Percentiles rank a stretch among this genome's conserved stretches.
These are phyloP conservation scores for Caenorhabditis sinica DNA, from an alignment of 2,888 invertebrate species.

Conservation along the genomic window DNA sequence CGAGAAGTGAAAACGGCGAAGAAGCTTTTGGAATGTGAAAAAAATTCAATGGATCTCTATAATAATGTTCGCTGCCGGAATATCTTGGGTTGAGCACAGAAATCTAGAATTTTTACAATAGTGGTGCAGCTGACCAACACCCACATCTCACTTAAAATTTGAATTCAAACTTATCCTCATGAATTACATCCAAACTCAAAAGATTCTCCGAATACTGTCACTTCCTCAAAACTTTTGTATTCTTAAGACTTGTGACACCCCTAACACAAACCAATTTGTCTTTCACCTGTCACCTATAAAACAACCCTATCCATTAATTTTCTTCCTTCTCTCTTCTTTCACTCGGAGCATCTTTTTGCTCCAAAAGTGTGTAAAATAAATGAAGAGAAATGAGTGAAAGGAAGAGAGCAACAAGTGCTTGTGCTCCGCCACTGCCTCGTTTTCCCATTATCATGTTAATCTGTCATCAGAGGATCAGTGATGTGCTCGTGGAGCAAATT, in stretches of 20 bases:
- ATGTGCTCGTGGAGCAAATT: slow-evolving; percentile 27
- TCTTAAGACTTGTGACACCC: background rate
- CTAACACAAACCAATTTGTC: slow-evolving; percentile 45
- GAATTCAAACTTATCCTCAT: no score
- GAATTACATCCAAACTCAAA: background rate
- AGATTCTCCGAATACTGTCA: background rate
- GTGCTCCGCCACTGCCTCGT: background rate
- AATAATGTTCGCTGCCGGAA: no score
- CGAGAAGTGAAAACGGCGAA: background rate
- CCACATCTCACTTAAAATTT: no score
- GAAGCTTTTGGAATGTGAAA: background rate
- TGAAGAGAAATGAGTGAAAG: slow-evolving; percentile 35
- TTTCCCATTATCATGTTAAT: slow-evolving; percentile 56
- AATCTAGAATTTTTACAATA: no score
- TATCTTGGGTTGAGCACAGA: background rate
- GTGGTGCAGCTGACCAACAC: no score
- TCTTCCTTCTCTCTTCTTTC: background rate
- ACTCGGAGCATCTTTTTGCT: slow-evolving; percentile 10
- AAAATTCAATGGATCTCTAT: no score
- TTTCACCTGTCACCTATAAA: slow-evolving; percentile 54
- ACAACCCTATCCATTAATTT: slow-evolving; percentile 18
- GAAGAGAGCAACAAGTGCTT: slow-evolving; percentile 51
- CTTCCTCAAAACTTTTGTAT: no score
- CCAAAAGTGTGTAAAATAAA: slow-evolving; percentile 36
- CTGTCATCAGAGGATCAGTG: slow-evolving; percentile 21